Evolutionary conservation across 1,140 invertebrate species (phyloP).

Genomic region (Cephus cinctus): DNA sequence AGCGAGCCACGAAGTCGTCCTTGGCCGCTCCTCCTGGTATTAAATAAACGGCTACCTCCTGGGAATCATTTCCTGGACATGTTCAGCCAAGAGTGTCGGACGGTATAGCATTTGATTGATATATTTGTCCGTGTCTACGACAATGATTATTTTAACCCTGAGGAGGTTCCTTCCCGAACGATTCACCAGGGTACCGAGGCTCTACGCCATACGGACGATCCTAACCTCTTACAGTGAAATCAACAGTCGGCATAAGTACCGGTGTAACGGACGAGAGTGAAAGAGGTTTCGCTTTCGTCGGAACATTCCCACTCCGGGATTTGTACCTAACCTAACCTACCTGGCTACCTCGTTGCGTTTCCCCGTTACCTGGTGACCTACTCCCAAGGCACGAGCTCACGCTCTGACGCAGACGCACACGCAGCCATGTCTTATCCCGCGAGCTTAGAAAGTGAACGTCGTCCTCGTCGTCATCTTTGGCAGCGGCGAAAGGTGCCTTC

Average conservation of each 20-base stretch:
- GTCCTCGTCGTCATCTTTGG: background rate
- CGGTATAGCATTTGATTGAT: too few species aligned
- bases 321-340: constrained; percentile 24
- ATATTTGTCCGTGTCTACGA: too few species aligned
- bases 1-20: constrained; percentile 33
- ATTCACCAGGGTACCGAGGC: background rate
- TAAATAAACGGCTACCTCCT: constrained; percentile 28
- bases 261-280: constrained; percentile 39
- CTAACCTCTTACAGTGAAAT: constrained; percentile 20
- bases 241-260: constrained; percentile 17
- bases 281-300: constrained; percentile 47
- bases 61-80: constrained; percentile 34
- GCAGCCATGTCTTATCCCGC: background rate
- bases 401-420: constrained; percentile 15
- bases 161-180: too few species aligned
- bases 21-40: constrained; percentile 41
- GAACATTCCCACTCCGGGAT: constrained; percentile 26
- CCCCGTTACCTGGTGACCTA: constrained; percentile 26
- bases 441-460: constrained; percentile 4
- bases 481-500: background rate
- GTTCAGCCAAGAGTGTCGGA: too few species aligned
- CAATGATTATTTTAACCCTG: too few species aligned
- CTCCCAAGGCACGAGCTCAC: background rate
- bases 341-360: too few species aligned
- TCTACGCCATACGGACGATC: background rate